phyloP scores from a whole-genome alignment of 2,113 vertebrate species.

The Carollia perspicillata region DNA sequence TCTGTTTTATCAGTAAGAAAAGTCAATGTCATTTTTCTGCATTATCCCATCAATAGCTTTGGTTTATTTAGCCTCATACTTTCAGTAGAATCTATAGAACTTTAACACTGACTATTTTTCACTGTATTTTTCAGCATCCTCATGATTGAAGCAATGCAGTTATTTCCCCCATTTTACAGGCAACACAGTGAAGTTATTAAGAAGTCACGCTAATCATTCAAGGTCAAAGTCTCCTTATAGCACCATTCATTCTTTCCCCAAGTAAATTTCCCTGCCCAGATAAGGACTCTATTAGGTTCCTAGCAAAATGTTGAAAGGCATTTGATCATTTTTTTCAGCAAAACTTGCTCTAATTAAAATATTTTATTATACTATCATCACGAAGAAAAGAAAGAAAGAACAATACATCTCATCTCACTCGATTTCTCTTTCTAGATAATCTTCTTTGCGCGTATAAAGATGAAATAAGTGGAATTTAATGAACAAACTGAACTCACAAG shows the following conservation, averaged over 20 bases:
- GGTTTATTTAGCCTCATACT: background rate
- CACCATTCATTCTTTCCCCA: background rate
- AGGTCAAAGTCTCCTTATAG: background rate
- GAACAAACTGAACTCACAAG: too few relatives aligned
- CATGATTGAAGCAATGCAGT: background rate
- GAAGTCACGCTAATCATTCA: background rate
- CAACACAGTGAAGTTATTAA: background rate
- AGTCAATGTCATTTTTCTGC: background rate
- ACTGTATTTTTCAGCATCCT: background rate
- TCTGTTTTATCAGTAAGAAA: background rate
- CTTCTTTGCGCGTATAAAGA: background rate
- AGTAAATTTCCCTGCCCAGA: background rate
- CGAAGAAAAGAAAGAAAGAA: background rate
- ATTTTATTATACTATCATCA: background rate
- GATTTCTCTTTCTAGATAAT: background rate
- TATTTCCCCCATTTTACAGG: background rate
- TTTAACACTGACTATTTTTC: background rate
- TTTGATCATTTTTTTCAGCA: background rate
- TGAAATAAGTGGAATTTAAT: background rate
- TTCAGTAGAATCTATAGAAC: background rate
- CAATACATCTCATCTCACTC: background rate
- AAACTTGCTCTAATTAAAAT: background rate
- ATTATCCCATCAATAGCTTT: background rate
- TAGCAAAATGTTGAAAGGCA: background rate
- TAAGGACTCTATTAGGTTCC: background rate